Evolutionary conservation across 2,888 invertebrate genomes (phyloP).

Genomic region (Synergus itoensis): DNA sequence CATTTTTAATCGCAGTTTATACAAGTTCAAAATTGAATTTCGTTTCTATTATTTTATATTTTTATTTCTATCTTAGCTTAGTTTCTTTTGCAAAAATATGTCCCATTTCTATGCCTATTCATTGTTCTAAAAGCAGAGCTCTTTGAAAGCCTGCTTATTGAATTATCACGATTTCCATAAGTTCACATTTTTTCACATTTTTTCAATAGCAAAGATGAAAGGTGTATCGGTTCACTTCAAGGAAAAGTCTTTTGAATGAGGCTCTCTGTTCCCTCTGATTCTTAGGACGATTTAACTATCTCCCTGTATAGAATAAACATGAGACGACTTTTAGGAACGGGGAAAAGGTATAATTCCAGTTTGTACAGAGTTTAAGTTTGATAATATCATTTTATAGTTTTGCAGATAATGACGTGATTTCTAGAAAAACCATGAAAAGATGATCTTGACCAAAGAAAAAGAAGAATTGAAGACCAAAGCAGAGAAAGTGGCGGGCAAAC

Average conservation of each 20-base stretch:
- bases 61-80: neutral
- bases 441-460: neutral
- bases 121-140: neutral
- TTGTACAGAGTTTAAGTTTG: neutral
- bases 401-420: neutral
- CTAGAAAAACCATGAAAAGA: neutral
- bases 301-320: conserved; percentile 10
- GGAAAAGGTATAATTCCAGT: neutral
- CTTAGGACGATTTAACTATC: neutral
- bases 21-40: neutral
- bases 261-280: conserved; percentile 27
- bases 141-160: conserved; percentile 9
- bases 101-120: neutral
- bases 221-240: conserved; percentile 30
- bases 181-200: conserved; percentile 1
- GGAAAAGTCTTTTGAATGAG: conserved; percentile 36
- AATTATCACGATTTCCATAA: conserved; percentile 23
- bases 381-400: neutral
- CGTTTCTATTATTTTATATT: neutral
- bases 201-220: conserved; percentile 27
- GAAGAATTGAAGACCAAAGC: conserved; percentile 27
- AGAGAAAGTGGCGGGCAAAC: conserved; percentile 20
- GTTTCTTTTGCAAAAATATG: neutral
- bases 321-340: neutral
- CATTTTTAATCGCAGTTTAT: neutral